Evolutionary conservation across 2,113 vertebrate genomes (phyloP), one percentile per base, ranked within the genome.

Genomic region (Tympanuchus pallidicinctus): DNA sequence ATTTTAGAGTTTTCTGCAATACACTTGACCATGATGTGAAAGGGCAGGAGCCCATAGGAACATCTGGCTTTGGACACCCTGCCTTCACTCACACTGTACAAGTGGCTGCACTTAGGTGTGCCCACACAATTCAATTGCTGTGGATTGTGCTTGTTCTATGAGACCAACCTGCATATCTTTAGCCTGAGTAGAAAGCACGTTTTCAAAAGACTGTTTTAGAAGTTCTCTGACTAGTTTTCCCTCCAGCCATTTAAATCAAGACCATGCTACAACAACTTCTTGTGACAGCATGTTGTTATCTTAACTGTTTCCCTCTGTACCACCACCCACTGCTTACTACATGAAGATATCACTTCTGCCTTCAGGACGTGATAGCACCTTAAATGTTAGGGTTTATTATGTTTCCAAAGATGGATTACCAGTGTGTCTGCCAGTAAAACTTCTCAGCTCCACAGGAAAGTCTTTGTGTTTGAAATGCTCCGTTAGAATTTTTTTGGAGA

Each of bases 381-480:
- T 90, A 25, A 92, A 88, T 63, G 86, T 82, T 84, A 36, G 70
- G 65, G 67, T 91, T 95, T 90, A 43, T 82, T 94, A 59, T 59
- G 57, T 92, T 97, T 94, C 94, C 90, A 84, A 90, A 94, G 94
- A 93, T 54, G 76, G 48, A 79, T 95, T 81, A 22, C 28, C 88
- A 95, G 82, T 90, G 52, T 0, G 6, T 43, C 85, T 97, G 91
- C 95, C 95, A 96, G 94, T 65, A 82, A 90, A 95, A 92, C 90
- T 86, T 81, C 92, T 91, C 88, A 84, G 90, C 93, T 94, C 94
- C 91, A 92, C 93, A 96, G 95, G 95, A 97, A 96, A 59, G 88
- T 93, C 95, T 96, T 96, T 95, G 95, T 96, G 76, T 94, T 97
- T 95, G 69, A 97, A 95, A 97, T 63, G 82, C 80, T 95, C 90